phyloP scores from a whole-genome alignment of 2,888 invertebrate species.

The Mythimna impura region DNA sequence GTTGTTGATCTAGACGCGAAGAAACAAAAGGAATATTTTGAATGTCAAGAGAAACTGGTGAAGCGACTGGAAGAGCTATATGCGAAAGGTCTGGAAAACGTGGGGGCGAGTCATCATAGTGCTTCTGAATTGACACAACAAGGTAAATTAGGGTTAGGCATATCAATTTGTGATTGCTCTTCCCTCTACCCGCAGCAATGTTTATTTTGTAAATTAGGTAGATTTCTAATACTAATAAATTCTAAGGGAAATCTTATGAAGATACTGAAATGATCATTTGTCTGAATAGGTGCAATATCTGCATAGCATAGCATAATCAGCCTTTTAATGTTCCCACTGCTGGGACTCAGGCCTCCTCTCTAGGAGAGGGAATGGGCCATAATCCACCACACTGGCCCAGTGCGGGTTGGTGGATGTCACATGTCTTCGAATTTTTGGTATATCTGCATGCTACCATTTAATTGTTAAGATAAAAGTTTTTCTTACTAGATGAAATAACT shows the following conservation, averaged over 20 bases:
- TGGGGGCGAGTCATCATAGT: constrained; percentile 82
- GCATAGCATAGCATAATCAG: too few species aligned
- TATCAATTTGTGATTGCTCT: not conserved
- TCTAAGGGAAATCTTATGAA: not conserved
- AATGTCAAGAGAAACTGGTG: constrained; percentile 82
- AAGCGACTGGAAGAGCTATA: constrained; percentile 82
- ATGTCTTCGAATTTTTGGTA: too few species aligned
- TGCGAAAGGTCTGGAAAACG: constrained; percentile 77
- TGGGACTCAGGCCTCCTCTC: too few species aligned
- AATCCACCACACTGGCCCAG: too few species aligned
- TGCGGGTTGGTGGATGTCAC: too few species aligned
- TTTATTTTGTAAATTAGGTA: not conserved
- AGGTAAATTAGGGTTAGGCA: constrained; percentile 66
- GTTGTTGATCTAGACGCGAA: constrained; percentile 77
- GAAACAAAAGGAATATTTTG: constrained; percentile 82
- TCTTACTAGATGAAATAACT: constrained; percentile 65
- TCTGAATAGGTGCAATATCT: not conserved
- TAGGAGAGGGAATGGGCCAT: too few species aligned
- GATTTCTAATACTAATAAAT: not conserved
- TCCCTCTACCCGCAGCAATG: not conserved
- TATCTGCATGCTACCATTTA: not conserved
- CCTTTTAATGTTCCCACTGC: too few species aligned
- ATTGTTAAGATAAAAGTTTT: constrained; percentile 9
- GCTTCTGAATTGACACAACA: constrained; percentile 73
- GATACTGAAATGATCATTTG: not conserved